phyloP scores from a whole-genome alignment of 2,888 invertebrate species.

The Ophion costatus region DNA sequence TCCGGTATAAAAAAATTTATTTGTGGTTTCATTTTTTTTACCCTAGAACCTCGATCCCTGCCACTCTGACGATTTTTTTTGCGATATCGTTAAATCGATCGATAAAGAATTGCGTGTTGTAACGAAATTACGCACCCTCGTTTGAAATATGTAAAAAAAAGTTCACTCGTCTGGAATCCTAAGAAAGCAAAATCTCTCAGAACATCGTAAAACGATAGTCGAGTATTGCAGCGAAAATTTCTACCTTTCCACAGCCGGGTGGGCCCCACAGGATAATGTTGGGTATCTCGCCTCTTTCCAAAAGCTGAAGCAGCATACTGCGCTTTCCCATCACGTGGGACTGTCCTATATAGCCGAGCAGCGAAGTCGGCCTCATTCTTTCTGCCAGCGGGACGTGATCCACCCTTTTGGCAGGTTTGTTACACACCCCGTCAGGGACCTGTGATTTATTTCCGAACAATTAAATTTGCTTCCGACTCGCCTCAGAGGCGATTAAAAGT shows the following conservation, averaged over 20 bases:
- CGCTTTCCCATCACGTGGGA: slow-evolving; percentile 88
- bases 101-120: no score
- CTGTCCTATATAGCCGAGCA: slow-evolving; percentile 90
- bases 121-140: no score
- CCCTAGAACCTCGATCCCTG: no score
- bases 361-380: slow-evolving; percentile 87
- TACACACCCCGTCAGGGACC: slow-evolving; percentile 57
- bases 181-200: no score
- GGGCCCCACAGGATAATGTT: slow-evolving; percentile 95
- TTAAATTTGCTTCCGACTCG: neutral
- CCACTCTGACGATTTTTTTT: no score
- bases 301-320: slow-evolving; percentile 87
- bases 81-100: no score
- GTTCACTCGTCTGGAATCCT: neutral
- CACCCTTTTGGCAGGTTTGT: slow-evolving; percentile 23
- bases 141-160: neutral
- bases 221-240: neutral
- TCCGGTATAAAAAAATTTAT: no score
- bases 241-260: slow-evolving; percentile 93
- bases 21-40: no score
- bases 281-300: slow-evolving; percentile 89
- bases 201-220: neutral
- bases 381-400: slow-evolving; percentile 88
- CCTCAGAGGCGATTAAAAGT: no score
- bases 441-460: slow-evolving; percentile 39